Evolutionary conservation across 1,140 invertebrate genomes (phyloP), one percentile per base, ranked within the genome.

Genomic region (Brachystomella parvula): DNA sequence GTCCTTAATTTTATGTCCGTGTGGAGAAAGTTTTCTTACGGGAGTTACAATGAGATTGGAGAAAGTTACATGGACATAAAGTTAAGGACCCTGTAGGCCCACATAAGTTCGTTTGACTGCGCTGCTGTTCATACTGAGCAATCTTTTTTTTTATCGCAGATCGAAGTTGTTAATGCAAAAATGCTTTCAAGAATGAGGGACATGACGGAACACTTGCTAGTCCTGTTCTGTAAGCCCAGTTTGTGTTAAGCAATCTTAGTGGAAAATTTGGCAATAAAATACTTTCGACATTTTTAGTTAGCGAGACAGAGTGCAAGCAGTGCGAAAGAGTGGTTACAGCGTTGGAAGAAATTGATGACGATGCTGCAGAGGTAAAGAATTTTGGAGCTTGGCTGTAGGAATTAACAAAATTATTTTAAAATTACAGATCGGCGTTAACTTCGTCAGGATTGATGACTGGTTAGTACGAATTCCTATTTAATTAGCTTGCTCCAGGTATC

Each of bases 111-210:
- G 15, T 47, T 47, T 47, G 15, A 15, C 21, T 47, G 44, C 21
- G 44, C 15, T 47, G 15, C 15, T 47, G 15, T 15, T 21, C 21
- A 21, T 12, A 44, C 39, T 12, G 39, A n/a, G 39, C n/a, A 12
- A n/a, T 26, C 24, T 53, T 26, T 53, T 15, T 24, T 53, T 15
- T 24, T 53, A 19, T 53, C 6, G 49, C 21, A 92, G 64, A 95
- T 96, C 53, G 93, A 96, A 77, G 84, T 88, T 75, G 91, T 95
- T 1, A 96, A 95, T 75, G 83, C 85, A 61, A 94, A 94, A 79
- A 94, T 96, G 90, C 89, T 96, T 74, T 86, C 92, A 58, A 92
- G 93, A 78, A 90, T 96, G 73, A 81, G 92, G 67, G 89, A 93
- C 76, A 87, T 87, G 28, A 90, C 90, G 0, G 90, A 95, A 75